Percentiles rank a stretch among this genome's conserved stretches.
These are phyloP conservation scores for Catocala fraxini DNA, from an alignment of 2,888 invertebrate species.

Conservation along the genomic window DNA sequence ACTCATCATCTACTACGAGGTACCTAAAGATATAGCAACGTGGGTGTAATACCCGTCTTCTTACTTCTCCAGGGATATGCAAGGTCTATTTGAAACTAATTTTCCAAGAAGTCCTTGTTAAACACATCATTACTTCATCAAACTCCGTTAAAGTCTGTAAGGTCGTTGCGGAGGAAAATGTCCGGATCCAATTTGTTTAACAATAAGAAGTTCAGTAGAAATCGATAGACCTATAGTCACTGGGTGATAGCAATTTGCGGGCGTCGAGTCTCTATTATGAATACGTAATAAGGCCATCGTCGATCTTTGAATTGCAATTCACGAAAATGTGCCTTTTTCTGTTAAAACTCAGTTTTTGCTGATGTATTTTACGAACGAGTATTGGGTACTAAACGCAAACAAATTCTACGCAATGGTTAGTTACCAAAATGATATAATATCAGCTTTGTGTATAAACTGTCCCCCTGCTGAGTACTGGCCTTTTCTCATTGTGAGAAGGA, in stretches of 20 bases:
- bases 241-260: constrained; percentile 52
- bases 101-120: neutral
- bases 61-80: too few species aligned
- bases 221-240: constrained; percentile 45
- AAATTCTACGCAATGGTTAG: too few species aligned
- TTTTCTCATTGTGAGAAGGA: too few species aligned
- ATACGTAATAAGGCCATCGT: constrained; percentile 46
- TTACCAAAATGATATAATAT: too few species aligned
- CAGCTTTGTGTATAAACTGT: too few species aligned
- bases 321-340: constrained; percentile 36
- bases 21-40: too few species aligned
- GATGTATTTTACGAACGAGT: too few species aligned
- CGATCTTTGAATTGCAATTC: constrained; percentile 46
- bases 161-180: constrained; percentile 35
- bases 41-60: too few species aligned
- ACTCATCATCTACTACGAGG: too few species aligned
- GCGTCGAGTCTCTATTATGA: constrained; percentile 46
- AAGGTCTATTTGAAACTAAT: neutral
- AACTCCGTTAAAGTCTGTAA: constrained; percentile 32
- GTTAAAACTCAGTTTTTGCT: neutral
- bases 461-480: too few species aligned
- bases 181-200: constrained; percentile 54
- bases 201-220: constrained; percentile 48
- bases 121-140: constrained; percentile 20
- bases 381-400: too few species aligned